phyloP scores from a whole-genome alignment of 1,140 invertebrate genomes.

The Pseudoatta argentina region DNA sequence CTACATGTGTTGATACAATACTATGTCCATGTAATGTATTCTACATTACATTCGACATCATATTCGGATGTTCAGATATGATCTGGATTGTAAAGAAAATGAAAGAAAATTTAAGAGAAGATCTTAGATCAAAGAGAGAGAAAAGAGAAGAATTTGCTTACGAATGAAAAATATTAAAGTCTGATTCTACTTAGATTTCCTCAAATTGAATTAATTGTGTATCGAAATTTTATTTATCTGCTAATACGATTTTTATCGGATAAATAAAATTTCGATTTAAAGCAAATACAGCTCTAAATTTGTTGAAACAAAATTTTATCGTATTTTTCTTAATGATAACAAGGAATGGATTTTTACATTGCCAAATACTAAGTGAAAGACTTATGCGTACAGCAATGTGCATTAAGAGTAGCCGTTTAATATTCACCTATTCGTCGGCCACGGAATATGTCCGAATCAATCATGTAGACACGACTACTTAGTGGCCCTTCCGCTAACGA shows the following conservation, averaged over 20 bases:
- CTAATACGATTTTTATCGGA: background rate
- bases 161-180: background rate
- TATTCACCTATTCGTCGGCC: constrained; percentile 35
- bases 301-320: background rate
- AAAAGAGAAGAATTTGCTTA: background rate
- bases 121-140: background rate
- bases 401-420: constrained; percentile 50
- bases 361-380: background rate
- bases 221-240: background rate
- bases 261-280: background rate
- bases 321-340: background rate
- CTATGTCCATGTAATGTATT: background rate
- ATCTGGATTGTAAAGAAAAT: background rate
- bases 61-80: background rate
- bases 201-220: background rate
- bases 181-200: background rate
- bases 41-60: background rate
- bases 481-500: constrained; percentile 64
- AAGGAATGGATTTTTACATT: background rate
- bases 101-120: background rate
- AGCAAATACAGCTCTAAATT: background rate
- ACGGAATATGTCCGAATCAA: constrained; percentile 56
- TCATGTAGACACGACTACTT: constrained; percentile 47
- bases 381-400: background rate
- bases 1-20: background rate